A percentile compares a stretch with the other conserved stretches of the same genome.
Evolutionary conservation across 1,140 invertebrate species (phyloP).

Genomic region (Bombus sibiricus): DNA sequence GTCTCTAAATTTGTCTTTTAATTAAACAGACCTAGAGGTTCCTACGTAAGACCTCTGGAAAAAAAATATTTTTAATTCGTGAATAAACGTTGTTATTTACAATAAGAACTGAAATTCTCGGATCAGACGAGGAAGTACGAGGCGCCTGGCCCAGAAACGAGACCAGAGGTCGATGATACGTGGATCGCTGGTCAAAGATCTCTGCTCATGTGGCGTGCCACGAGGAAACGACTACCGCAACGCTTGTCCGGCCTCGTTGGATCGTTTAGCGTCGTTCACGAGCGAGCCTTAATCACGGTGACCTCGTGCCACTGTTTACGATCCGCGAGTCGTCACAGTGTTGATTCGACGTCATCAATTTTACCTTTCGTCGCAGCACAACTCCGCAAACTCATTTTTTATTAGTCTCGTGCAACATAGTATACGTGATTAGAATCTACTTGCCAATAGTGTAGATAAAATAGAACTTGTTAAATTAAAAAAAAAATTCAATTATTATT

Average conservation of each 20-base stretch:
- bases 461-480: no score
- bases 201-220: neutral
- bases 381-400: neutral
- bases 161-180: conserved; percentile 33
- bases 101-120: neutral
- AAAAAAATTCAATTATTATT: no score
- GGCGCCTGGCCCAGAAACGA: neutral
- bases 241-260: conserved; percentile 32
- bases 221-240: conserved; percentile 28
- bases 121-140: neutral
- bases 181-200: conserved; percentile 42
- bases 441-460: no score
- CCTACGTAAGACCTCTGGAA: no score
- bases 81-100: neutral
- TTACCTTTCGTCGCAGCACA: conserved; percentile 18
- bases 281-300: conserved; percentile 41
- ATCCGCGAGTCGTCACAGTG: neutral
- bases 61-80: neutral
- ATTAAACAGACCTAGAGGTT: no score
- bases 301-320: conserved; percentile 46
- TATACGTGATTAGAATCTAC: no score
- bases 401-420: neutral
- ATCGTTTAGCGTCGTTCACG: conserved; percentile 50
- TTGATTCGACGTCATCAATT: neutral
- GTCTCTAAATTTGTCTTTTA: no score